Conservation (phyloP, 2,797 vertebrate genomes). For the Amblyraja radiata region DNA sequence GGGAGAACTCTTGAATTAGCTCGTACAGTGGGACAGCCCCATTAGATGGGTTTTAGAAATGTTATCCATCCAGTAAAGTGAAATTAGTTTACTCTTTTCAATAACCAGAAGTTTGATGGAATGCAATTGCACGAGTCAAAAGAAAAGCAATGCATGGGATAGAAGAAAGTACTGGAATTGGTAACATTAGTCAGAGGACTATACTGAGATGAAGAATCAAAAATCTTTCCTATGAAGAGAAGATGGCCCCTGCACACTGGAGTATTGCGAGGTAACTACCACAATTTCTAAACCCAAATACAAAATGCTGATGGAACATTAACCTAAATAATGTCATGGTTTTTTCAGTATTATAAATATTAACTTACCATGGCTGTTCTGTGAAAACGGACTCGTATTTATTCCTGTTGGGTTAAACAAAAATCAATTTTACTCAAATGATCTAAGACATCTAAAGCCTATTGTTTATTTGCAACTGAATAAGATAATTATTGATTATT, state of each 20-base stretch:
- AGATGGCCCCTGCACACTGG: neutral
- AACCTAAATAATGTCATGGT: neutral
- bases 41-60: neutral
- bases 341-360: constrained; percentile 16
- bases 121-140: neutral
- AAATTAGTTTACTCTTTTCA: neutral
- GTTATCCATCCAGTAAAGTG: neutral
- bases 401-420: neutral
- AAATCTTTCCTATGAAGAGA: neutral
- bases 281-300: neutral
- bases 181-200: neutral
- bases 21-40: no score
- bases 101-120: neutral
- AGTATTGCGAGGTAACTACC: neutral
- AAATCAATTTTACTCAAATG: neutral
- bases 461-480: neutral
- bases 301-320: neutral
- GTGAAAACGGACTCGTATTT: neutral
- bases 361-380: neutral
- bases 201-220: neutral
- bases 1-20: no score
- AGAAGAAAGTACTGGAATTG: neutral
- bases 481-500: neutral
- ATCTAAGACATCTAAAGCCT: neutral
- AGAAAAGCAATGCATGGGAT: no score